A percentile compares a stretch with the other conserved stretches of the same genome.
Conservation (phyloP, 2,113 vertebrate genomes). For the Chrysemys picta region DNA sequence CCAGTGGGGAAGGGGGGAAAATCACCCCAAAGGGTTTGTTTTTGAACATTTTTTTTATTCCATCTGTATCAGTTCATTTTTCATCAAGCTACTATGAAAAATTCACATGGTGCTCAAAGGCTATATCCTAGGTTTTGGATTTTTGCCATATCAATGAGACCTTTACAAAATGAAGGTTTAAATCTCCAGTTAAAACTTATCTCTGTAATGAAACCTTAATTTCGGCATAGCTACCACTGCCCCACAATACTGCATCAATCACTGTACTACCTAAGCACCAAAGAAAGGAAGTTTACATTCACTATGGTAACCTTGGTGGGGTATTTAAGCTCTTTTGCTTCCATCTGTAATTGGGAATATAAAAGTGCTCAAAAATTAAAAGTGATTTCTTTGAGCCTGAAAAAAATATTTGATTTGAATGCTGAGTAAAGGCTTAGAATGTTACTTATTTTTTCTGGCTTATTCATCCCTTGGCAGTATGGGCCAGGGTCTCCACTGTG, state of each 20-base stretch:
- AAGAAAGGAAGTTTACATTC: not conserved
- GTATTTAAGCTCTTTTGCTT: not conserved
- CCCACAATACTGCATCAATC: slow-evolving; percentile 46
- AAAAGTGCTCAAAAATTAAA: not conserved
- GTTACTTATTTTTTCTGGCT: not conserved
- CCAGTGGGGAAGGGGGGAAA: not conserved
- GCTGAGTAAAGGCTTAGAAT: not conserved
- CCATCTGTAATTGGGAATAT: not conserved
- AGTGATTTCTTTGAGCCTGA: not conserved
- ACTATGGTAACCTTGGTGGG: not conserved
- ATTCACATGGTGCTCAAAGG: slow-evolving; percentile 40
- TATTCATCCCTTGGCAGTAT: not conserved
- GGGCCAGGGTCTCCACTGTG: not conserved
- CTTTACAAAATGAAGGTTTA: not conserved
- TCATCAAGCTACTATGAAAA: slow-evolving; percentile 44
- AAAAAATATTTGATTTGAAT: not conserved
- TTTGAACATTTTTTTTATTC: not conserved
- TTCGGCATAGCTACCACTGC: not conserved
- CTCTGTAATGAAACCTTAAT: not conserved
- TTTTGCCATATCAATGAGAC: slow-evolving; percentile 6
- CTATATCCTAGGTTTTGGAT: slow-evolving; percentile 35
- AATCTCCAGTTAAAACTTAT: not conserved
- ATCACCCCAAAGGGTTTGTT: slow-evolving; percentile 17
- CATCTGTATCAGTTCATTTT: slow-evolving; percentile 45
- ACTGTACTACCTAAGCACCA: slow-evolving; percentile 30